phyloP scores from a whole-genome alignment of 2,888 invertebrate species.

The Didymodactylos carnosus region DNA sequence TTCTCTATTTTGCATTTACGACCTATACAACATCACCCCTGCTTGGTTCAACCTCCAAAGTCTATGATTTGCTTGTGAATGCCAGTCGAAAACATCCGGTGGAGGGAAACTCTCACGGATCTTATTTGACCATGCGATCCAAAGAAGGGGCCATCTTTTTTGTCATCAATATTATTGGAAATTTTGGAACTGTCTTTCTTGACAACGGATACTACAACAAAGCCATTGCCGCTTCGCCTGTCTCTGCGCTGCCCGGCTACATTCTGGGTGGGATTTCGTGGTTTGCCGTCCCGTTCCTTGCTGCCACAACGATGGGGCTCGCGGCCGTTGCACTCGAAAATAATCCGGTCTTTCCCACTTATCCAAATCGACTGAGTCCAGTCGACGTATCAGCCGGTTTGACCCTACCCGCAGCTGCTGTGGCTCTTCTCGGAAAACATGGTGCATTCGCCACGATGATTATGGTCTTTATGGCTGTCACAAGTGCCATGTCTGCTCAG shows the following conservation, averaged over 20 bases:
- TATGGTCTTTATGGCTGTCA: constrained; percentile 33
- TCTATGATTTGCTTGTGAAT: background rate
- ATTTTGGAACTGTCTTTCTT: constrained; percentile 34
- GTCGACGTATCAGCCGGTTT: constrained; percentile 20
- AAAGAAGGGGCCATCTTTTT: background rate
- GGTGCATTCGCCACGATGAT: constrained; percentile 27
- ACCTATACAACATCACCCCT: background rate
- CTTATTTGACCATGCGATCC: background rate
- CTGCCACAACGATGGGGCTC: constrained; percentile 32
- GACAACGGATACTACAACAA: constrained; percentile 36
- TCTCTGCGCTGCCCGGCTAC: constrained; percentile 31
- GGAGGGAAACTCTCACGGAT: background rate
- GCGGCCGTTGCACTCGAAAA: constrained; percentile 27
- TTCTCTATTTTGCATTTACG: background rate
- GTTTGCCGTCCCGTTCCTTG: constrained; percentile 34
- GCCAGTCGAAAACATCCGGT: background rate
- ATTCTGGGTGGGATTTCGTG: constrained; percentile 30
- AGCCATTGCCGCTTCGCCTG: constrained; percentile 31
- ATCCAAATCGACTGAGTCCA: background rate
- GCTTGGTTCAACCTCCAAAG: background rate
- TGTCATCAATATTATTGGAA: constrained; percentile 21
- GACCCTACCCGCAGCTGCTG: constrained; percentile 29
- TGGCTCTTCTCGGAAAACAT: constrained; percentile 24
- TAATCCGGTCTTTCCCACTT: background rate
- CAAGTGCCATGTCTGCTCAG: constrained; percentile 33